These are phyloP conservation scores for Ridgeia piscesae DNA, from an alignment of 1,140 invertebrate genomes.

Conservation along the genomic window DNA sequence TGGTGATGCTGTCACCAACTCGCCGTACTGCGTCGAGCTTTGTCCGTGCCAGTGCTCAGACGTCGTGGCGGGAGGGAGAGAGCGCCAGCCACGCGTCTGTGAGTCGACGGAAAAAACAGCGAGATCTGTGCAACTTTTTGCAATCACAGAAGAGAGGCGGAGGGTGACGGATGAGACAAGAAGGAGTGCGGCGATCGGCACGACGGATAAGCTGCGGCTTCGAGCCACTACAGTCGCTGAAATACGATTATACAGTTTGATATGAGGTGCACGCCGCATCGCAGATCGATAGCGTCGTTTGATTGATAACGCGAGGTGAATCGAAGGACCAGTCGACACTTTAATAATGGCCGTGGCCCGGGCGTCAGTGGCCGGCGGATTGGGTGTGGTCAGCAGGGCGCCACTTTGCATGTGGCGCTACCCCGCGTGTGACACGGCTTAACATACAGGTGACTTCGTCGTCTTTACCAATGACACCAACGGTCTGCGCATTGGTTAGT, in stretches of 20 bases:
- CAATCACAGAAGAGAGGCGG: neutral
- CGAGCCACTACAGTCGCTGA: neutral
- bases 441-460: neutral
- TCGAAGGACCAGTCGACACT: neutral
- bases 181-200: neutral
- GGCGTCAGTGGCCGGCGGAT: neutral
- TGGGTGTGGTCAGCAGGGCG: neutral
- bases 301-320: neutral
- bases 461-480: neutral
- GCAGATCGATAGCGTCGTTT: neutral
- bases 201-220: neutral
- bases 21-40: too few species aligned
- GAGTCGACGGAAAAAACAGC: neutral
- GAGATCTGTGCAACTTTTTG: neutral
- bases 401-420: neutral
- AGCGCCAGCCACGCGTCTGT: neutral
- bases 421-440: neutral
- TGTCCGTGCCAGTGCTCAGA: too few species aligned
- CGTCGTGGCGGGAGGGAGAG: too few species aligned
- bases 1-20: neutral
- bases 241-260: slow-evolving; percentile 6
- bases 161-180: neutral
- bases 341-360: neutral
- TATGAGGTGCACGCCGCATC: neutral
- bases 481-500: neutral